Evolutionary conservation across 2,113 vertebrate genomes (phyloP).

Genomic region (Excalfactoria chinensis): DNA sequence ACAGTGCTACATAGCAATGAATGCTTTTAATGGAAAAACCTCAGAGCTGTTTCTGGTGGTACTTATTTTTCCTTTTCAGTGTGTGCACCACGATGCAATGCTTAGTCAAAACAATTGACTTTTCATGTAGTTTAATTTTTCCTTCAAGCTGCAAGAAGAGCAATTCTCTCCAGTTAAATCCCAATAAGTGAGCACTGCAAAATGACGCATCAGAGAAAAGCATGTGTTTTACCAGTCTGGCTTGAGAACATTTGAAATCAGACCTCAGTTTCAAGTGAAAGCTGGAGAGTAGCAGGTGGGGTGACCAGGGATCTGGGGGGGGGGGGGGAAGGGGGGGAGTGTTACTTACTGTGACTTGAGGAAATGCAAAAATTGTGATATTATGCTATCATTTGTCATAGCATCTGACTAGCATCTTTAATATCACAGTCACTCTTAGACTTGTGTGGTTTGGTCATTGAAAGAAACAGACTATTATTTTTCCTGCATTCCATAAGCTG

Average conservation of each 20-base stretch:
- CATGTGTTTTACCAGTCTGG: neutral
- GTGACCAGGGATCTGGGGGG: neutral
- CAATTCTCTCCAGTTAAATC: neutral
- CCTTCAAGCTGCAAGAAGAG: neutral
- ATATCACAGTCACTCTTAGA: neutral
- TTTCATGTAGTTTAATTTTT: neutral
- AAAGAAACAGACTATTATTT: neutral
- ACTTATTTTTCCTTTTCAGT: neutral
- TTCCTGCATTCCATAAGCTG: neutral
- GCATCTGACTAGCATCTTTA: neutral
- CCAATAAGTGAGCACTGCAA: neutral
- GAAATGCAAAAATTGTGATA: neutral
- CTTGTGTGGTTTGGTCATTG: neutral
- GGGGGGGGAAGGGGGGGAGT: neutral
- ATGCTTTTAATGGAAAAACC: constrained; percentile 6
- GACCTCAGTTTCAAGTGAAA: neutral
- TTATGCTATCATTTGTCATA: neutral
- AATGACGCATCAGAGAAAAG: constrained; percentile 18
- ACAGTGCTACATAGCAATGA: neutral
- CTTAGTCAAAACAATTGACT: neutral
- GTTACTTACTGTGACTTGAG: neutral
- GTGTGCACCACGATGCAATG: neutral
- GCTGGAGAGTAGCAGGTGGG: neutral
- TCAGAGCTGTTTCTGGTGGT: neutral
- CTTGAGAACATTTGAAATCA: constrained; percentile 7